Evolutionary conservation across 2,888 invertebrate species (phyloP), one percentile per base, ranked within the genome.

Genomic region (Drosophila subquinaria): DNA sequence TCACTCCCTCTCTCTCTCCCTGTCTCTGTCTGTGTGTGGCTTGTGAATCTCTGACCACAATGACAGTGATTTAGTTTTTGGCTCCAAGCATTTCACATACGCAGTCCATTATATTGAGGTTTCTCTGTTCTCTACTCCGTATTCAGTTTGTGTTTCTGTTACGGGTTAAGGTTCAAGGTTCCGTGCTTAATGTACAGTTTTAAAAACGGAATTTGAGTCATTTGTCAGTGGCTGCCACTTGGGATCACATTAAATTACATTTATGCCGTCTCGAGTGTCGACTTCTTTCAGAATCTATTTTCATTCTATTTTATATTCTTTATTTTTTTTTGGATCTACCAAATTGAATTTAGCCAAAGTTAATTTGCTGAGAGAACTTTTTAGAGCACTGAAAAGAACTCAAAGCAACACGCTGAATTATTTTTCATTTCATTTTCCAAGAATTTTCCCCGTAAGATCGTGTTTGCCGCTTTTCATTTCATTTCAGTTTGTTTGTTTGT

Each of bases 11-110:
- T 53, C 36, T 47, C 5, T 20, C 15, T 27, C 9, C 57, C 5
- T 35, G 43, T 40, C 10, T 53, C n/a, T 65, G 48, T 38, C 40
- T 57, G 48, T 45, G 33, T 70, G 50, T 65, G 68, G 65, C 66
- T 48, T 77, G 69, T 51, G 79, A 81, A 69, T 84, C 76, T 78
- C 69, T 51, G 51, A 88, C 88, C 90, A 52, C 86, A 82, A 69
- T 82, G 86, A 86, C 86, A 86, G 90, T 86, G 86, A 86, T 86
- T 86, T 86, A 86, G 86, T 85, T 89, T 89, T 88, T 79, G 88
- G 88, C 81, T 73, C 59, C 17, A 38, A 66, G 42, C 69, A 69
- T 48, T 75, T 67, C 70, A 73, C 79, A 79, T 56, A 78, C 75
- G 57, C 71, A 84, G 87, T 84, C 84, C 68, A 84, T 84, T 84